phyloP scores from a whole-genome alignment of 2,888 invertebrate species.

The Stenodema calcarata region DNA sequence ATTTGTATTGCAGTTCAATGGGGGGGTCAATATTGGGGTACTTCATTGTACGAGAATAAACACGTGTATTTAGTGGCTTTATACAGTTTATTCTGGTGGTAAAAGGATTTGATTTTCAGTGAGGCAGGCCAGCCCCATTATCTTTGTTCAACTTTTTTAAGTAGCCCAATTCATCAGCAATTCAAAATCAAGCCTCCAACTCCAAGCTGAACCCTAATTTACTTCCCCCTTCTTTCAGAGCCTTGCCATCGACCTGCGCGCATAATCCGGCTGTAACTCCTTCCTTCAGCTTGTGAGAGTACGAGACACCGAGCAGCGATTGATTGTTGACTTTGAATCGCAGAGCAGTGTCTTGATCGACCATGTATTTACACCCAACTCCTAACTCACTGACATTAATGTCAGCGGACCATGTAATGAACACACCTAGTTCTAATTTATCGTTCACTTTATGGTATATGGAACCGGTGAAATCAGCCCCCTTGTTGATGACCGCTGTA shows the following conservation, averaged over 20 bases:
- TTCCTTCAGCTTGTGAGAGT: conserved; percentile 89
- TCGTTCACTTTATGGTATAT: conserved; percentile 91
- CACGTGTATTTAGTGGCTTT: no score
- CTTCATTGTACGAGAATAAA: no score
- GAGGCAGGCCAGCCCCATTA: no score
- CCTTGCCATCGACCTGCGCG: conserved; percentile 92
- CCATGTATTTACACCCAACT: conserved; percentile 84
- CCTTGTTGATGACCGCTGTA: conserved; percentile 86
- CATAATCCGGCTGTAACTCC: conserved; percentile 91
- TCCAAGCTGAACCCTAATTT: conserved; percentile 96
- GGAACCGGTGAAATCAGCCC: conserved; percentile 90
- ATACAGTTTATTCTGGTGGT: no score
- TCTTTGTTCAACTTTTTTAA: no score
- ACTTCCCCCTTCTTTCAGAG: conserved; percentile 96
- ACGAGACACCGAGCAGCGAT: conserved; percentile 92
- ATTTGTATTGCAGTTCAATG: no score
- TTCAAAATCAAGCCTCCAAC: conserved; percentile 78
- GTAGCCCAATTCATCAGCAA: no score
- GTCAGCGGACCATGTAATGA: conserved; percentile 89
- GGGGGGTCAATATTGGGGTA: no score
- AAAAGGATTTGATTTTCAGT: no score
- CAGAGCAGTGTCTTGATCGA: conserved; percentile 83
- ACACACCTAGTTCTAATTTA: conserved; percentile 86
- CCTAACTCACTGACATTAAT: conserved; percentile 91
- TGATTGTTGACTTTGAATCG: conserved; percentile 95